Evolutionary conservation across 2,888 invertebrate genomes (phyloP), one percentile per base, ranked within the genome.

Genomic region (Coleophora deauratella): DNA sequence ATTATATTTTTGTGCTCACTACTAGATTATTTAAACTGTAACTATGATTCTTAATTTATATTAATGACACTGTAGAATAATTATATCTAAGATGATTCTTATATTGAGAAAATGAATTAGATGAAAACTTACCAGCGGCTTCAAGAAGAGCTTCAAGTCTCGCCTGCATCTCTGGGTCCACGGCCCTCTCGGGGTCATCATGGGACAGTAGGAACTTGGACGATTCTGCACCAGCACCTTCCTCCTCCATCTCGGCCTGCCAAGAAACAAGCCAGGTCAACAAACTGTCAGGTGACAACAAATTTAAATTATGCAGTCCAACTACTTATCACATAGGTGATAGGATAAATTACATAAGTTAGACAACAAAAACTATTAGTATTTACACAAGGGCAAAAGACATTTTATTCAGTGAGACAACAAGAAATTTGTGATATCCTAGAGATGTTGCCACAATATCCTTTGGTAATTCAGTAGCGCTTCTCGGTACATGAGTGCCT

Each of bases 81-180:
- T 6, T 21, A 21, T 21, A 21, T 3, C 6, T 3, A 21, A 3
- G 3, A 4, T 4, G 21, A 6, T 21, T 21, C 6, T 21, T 3
- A 21, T 4, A 21, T 4, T 21, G 21, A 6, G 6, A 21, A 27
- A 33, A 40, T 40, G 6, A 38, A 37, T 4, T 21, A 21, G 6
- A 2, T 37, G 43, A 42, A 35, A 38, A 72, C 76, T 68, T 46
- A 86, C 86, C 94, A 70, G 97, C 97, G 66, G 96, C 97, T 88
- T 98, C 96, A 52, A 98, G 89, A 54, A 98, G 88, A 52, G 97
- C 96, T 85, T 97, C 96, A 46, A 98, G 90, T 58, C 96, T 88
- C 39, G 94, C 95, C 78, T 96, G 95, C 60, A 96, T 95, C 75
- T 95, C 94, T 35, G 94, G 93, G 73, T 93, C 92, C 49, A 92